phyloP scores from a whole-genome alignment of 1,140 invertebrate species.

The Aradophagus sp. region DNA sequence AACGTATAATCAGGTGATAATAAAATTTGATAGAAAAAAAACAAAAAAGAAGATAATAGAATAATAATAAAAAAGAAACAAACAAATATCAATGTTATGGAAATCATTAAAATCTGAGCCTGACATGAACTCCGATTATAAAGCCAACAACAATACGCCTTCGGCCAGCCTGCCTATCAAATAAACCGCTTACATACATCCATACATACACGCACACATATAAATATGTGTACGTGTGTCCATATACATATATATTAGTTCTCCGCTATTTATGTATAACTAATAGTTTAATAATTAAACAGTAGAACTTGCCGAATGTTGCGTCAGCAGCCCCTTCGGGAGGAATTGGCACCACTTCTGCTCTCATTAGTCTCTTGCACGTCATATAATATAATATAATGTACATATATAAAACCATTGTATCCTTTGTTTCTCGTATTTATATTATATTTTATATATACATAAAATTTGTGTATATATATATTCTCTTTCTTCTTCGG shows the following conservation, averaged over 20 bases:
- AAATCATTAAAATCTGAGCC: slow-evolving; percentile 31
- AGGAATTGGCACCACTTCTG: slow-evolving; percentile 20
- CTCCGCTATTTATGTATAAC: slow-evolving; percentile 32
- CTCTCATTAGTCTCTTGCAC: slow-evolving; percentile 33
- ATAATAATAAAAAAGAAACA: slow-evolving; percentile 20
- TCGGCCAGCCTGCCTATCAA: slow-evolving; percentile 70
- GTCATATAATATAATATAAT: slow-evolving; percentile 32
- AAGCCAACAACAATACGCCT: slow-evolving; percentile 71
- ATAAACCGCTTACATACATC: slow-evolving; percentile 61
- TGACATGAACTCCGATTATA: slow-evolving; percentile 72
- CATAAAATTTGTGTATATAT: slow-evolving; percentile 41
- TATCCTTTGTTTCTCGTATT: slow-evolving; percentile 22
- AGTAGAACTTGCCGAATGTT: slow-evolving; percentile 19
- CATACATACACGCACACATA: slow-evolving; percentile 7
- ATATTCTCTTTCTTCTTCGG: slow-evolving; percentile 40
- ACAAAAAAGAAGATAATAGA: slow-evolving; percentile 19
- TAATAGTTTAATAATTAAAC: slow-evolving; percentile 47
- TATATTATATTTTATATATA: slow-evolving; percentile 32
- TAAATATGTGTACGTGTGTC: not conserved
- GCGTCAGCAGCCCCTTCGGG: slow-evolving; percentile 60
- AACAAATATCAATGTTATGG: slow-evolving; percentile 15
- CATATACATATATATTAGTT: slow-evolving; percentile 2
- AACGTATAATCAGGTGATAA: slow-evolving; percentile 13
- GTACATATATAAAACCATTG: slow-evolving; percentile 42
- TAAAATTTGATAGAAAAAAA: slow-evolving; percentile 14